These are phyloP conservation scores for Zaprionus ornatus DNA, from an alignment of 1,140 invertebrate genomes.

Conservation along the genomic window DNA sequence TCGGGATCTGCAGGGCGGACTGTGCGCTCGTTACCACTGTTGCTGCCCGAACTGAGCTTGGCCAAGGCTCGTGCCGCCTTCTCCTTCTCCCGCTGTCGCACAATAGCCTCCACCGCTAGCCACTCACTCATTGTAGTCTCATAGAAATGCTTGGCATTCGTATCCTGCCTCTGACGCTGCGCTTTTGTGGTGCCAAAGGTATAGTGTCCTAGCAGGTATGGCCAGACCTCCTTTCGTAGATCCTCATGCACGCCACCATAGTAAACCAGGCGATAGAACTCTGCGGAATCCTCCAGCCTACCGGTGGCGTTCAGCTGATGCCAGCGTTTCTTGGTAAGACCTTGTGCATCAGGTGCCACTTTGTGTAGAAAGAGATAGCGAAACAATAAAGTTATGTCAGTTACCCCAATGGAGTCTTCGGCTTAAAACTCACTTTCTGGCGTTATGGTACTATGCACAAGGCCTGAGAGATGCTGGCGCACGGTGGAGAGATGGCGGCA, in stretches of 20 bases:
- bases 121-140: conserved; percentile 97
- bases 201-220: conserved; percentile 95
- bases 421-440: conserved; percentile 84
- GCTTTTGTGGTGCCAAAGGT: conserved; percentile 89
- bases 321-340: conserved; percentile 90
- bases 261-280: conserved; percentile 93
- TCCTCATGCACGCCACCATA: conserved; percentile 93
- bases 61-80: conserved; percentile 88
- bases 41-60: conserved; percentile 86
- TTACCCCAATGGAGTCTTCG: not conserved
- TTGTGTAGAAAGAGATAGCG: not conserved
- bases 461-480: conserved; percentile 94
- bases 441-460: conserved; percentile 90
- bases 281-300: conserved; percentile 86
- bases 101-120: conserved; percentile 96
- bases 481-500: conserved; percentile 96
- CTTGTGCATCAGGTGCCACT: conserved; percentile 86
- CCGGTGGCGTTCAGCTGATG: conserved; percentile 86
- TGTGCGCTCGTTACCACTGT: conserved; percentile 79
- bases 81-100: conserved; percentile 92
- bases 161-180: conserved; percentile 89
- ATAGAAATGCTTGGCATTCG: conserved; percentile 89
- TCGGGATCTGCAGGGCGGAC: conserved; percentile 65
- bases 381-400: not conserved
- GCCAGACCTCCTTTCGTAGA: conserved; percentile 94